A percentile compares a stretch with the other conserved stretches of the same genome.
phyloP scores from a whole-genome alignment of 1,140 invertebrate genomes.

The Drosophila parvula region DNA sequence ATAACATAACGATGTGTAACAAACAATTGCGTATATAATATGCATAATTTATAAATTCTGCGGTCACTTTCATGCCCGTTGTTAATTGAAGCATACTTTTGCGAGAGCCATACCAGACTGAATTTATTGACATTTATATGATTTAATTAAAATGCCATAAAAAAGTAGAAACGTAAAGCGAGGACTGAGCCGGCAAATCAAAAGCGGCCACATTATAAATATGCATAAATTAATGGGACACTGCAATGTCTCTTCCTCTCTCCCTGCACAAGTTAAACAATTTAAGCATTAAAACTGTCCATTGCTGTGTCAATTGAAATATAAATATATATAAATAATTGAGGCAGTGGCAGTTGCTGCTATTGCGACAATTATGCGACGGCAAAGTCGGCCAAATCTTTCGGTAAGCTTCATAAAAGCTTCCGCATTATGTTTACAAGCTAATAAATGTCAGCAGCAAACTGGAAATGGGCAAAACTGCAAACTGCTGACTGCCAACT shows the following conservation, averaged over 20 bases:
- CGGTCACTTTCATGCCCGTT: conserved; percentile 54
- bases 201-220: conserved; percentile 48
- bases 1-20: conserved; percentile 43
- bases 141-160: conserved; percentile 65
- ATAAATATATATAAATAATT: conserved; percentile 67
- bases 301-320: conserved; percentile 55
- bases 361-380: conserved; percentile 45
- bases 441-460: conserved; percentile 64
- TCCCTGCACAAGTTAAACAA: conserved; percentile 49
- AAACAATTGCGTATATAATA: conserved; percentile 51
- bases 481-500: conserved; percentile 29
- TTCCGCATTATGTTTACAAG: conserved; percentile 62
- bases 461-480: conserved; percentile 16
- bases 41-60: conserved; percentile 59
- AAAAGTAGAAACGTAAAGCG: conserved; percentile 25
- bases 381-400: conserved; percentile 55
- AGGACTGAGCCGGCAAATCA: conserved; percentile 30
- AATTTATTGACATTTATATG: conserved; percentile 73
- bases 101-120: conserved; percentile 19
- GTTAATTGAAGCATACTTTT: conserved; percentile 70
- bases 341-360: conserved; percentile 24
- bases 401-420: conserved; percentile 58
- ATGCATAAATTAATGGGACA: conserved; percentile 55
- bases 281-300: conserved; percentile 48
- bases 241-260: background rate